Evolutionary conservation across 2,888 invertebrate genomes (phyloP), one percentile per base, ranked within the genome.

Genomic region (Eristalis intricaria): DNA sequence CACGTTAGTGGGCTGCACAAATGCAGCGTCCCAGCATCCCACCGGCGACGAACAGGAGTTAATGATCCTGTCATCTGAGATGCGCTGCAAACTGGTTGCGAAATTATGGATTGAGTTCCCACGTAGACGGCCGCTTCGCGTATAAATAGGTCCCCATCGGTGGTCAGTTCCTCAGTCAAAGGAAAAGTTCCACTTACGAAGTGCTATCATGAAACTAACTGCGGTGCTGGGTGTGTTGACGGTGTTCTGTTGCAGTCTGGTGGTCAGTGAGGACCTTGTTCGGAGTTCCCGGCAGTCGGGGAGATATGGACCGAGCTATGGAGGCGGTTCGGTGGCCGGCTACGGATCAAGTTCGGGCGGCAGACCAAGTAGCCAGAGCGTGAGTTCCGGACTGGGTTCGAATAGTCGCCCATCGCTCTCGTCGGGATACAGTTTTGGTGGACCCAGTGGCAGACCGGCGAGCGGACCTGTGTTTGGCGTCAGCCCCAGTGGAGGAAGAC

Each of bases 401-500:
- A 66, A 70, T 40, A 58, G 69, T 56, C 82, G 86, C 13, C 86
- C 86, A 63, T 66, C 86, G 11, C 35, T 75, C 0, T 40, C 77
- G 23, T 56, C 86, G 2, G 71, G 75, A 40, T 86, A 86, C 78
- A 89, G 89, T 66, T 90, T 89, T 68, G 89, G 89, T 8, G 89
- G 88, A 43, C 74, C 65, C 26, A 78, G 66, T 68, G 84, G 88
- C 3, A 89, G 90, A 0, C 90, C 90, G 11, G 84, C 88, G n/a
- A 82, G 84, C 73, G 90, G 90, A 13, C 89, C 85, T 26, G 87
- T 83, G 29, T 90, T 89, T 83, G 89, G 88, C 1, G 74, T 85
- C 2, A 89, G 80, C 63, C 77, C 74, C 40, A 80, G 75, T 29
- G 87, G 81, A 0, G 79, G 86, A 4, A 75, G 83, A 65, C 88